Conservation (phyloP, 2,797 vertebrate genomes). For the Sylvilagus floridanus region DNA sequence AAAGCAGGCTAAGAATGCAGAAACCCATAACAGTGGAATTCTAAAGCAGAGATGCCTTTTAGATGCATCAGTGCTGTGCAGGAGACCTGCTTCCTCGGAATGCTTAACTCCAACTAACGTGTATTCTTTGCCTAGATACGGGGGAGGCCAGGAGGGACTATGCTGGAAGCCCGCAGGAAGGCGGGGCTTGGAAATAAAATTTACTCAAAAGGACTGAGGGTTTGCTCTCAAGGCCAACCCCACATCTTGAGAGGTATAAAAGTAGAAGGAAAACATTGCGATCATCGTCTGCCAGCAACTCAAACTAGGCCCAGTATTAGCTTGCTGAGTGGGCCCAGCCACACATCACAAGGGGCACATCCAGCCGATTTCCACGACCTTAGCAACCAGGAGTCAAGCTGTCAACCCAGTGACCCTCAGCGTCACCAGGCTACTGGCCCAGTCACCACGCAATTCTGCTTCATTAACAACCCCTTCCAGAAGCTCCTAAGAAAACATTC, state of each 20-base stretch:
- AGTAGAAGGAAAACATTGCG: neutral
- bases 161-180: neutral
- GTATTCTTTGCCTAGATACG: neutral
- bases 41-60: neutral
- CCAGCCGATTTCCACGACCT: neutral
- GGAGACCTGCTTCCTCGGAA: neutral
- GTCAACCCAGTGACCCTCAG: neutral
- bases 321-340: neutral
- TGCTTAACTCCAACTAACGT: neutral
- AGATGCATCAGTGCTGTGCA: neutral
- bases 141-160: neutral
- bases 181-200: neutral
- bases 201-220: neutral
- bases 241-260: neutral
- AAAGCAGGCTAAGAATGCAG: neutral
- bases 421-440: neutral
- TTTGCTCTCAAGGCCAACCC: neutral
- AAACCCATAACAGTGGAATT: neutral
- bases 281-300: neutral
- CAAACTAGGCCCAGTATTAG: neutral
- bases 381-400: neutral
- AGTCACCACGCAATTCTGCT: neutral
- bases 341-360: neutral
- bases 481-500: neutral
- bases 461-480: neutral